Percentiles rank a stretch among this genome's conserved stretches.
These are phyloP conservation scores for Spodoptera picta DNA, from an alignment of 2,888 invertebrate genomes.

Conservation along the genomic window DNA sequence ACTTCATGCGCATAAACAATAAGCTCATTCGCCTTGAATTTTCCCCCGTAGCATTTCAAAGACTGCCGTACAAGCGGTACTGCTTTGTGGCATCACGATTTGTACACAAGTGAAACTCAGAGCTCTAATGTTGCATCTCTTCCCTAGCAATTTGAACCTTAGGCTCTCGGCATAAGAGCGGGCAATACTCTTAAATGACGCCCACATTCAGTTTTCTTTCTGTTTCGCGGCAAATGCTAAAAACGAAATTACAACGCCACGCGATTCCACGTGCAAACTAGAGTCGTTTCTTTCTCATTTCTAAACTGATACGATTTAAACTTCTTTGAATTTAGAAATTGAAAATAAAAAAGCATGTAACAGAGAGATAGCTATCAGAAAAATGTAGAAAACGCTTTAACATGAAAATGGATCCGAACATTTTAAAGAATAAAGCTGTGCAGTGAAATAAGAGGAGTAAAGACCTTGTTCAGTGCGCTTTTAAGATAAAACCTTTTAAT, in stretches of 20 bases:
- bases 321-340: conserved; percentile 27
- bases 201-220: conserved; percentile 58
- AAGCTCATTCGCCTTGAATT: conserved; percentile 58
- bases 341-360: conserved; percentile 18
- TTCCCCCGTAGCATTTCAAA: conserved; percentile 59
- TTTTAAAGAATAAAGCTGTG: conserved; percentile 14
- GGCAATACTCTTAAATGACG: conserved; percentile 5
- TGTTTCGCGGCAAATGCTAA: conserved; percentile 58
- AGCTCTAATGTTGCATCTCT: conserved; percentile 10
- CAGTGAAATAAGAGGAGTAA: conserved; percentile 9
- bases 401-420: conserved; percentile 15
- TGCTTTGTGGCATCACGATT: conserved; percentile 59
- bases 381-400: conserved; percentile 38
- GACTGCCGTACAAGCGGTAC: conserved; percentile 52
- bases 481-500: conserved; percentile 15
- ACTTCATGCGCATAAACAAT: conserved; percentile 49
- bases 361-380: conserved; percentile 24
- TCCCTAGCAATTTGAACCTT: conserved; percentile 43
- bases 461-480: conserved; percentile 12
- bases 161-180: conserved; percentile 27
- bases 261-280: conserved; percentile 38
- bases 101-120: conserved; percentile 51
- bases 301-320: conserved; percentile 33
- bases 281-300: conserved; percentile 35
- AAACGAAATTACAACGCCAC: conserved; percentile 58